Evolutionary conservation across 1,140 invertebrate genomes (phyloP), one percentile per base, ranked within the genome.

Genomic region (Anthonomus grandis): DNA sequence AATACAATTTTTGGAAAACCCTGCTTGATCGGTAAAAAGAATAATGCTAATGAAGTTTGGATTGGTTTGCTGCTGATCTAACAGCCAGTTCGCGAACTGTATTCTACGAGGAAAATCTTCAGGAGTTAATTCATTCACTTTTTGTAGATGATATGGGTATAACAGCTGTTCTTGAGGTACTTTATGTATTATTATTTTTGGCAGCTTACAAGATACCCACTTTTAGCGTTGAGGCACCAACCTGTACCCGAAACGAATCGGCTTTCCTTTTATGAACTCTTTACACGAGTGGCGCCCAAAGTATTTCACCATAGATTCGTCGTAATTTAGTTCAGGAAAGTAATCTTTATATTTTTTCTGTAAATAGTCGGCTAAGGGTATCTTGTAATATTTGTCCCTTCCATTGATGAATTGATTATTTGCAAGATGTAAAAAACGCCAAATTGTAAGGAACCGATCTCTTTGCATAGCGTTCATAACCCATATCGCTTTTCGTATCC

Each of bases 301-400:
- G 60, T 70, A 69, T 57, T 58, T 62, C 5, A 68, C 54, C 61
- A 69, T 64, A n/a, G 27, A 56, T 27, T 67, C 65, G 53, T 66
- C 64, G 31, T 49, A 59, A 42, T 51, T 31, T 8, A 57, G 37
- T 44, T 47, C 18, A 49, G 49, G 49, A 51, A 59, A 63, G n/a
- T n/a, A n/a, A n/a, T n/a, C n/a, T 53, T 60, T 57, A n/a, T 18
- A 63, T 12, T 36, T 42, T 42, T 21, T 53, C 25, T 57, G 59
- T 60, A 12, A 63, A 25, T 31, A 53, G 49, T 10, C 63, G 51
- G 6, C n/a, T n/a, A n/a, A n/a, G n/a, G n/a, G n/a, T n/a, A 64
- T n/a, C 52, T 63, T 65, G 39, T 34, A 55, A 12, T 19, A 37
- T 57, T 63, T 63, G 38, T 61, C 60, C 27, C 25, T 23, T 19